A percentile compares a stretch with the other conserved stretches of the same genome.
Evolutionary conservation across 2,113 vertebrate genomes (phyloP).

Genomic region (Corvus hawaiiensis): DNA sequence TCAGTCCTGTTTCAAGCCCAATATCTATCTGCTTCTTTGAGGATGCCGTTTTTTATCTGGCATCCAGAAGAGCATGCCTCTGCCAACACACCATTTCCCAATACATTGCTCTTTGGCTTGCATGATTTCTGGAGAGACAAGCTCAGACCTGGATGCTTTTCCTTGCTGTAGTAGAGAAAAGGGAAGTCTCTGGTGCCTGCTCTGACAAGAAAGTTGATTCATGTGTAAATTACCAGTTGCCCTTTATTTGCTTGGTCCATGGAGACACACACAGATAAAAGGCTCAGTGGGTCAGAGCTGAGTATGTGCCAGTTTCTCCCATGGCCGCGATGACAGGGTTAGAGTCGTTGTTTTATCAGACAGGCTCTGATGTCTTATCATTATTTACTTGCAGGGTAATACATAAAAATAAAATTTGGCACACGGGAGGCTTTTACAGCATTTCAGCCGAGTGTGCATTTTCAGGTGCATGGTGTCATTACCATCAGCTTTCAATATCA

Average conservation of each 20-base stretch:
- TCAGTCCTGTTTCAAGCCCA: constrained; percentile 56
- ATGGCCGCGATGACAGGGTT: constrained; percentile 58
- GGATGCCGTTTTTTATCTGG: constrained; percentile 74
- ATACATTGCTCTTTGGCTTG: constrained; percentile 44
- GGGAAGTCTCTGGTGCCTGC: constrained; percentile 70
- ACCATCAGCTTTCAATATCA: neutral
- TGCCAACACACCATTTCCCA: constrained; percentile 53
- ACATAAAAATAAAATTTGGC: constrained; percentile 41
- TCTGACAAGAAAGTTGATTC: constrained; percentile 76
- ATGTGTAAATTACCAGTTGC: constrained; percentile 84
- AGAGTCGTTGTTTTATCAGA: constrained; percentile 75
- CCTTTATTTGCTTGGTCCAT: constrained; percentile 77
- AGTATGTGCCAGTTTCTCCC: constrained; percentile 62
- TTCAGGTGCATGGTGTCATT: neutral
- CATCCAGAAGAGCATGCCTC: constrained; percentile 62
- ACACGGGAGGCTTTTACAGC: neutral
- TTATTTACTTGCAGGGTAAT: constrained; percentile 60
- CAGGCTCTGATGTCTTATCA: constrained; percentile 63
- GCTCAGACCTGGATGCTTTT: constrained; percentile 69
- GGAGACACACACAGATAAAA: constrained; percentile 82
- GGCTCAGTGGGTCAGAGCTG: constrained; percentile 69
- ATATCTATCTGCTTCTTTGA: constrained; percentile 69
- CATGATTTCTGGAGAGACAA: constrained; percentile 75
- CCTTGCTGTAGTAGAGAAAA: constrained; percentile 67
- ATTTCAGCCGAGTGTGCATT: neutral